Conservation (phyloP, 2,888 invertebrate genomes). For the Lasioglossum pauxillum region DNA sequence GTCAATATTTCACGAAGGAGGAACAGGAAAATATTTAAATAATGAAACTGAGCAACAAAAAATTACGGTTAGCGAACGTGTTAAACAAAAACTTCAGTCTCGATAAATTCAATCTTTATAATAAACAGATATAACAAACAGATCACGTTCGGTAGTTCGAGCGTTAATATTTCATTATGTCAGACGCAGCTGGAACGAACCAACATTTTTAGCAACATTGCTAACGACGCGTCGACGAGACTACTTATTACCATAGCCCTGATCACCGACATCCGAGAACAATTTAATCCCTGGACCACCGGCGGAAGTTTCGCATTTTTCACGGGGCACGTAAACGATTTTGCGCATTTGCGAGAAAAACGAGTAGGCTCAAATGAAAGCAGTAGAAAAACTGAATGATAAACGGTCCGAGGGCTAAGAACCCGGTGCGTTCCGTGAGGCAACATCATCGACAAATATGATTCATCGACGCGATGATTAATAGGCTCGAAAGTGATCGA, state of each 20-base stretch:
- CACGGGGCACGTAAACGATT: background rate
- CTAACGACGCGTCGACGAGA: background rate
- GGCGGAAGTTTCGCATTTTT: background rate
- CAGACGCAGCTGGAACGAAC: background rate
- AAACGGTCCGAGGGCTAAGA: background rate
- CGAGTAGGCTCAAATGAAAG: background rate
- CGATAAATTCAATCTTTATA: no score
- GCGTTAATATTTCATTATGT: no score
- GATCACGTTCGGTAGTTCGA: no score
- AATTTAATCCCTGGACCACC: background rate
- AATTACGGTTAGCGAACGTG: no score
- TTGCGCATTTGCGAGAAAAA: background rate
- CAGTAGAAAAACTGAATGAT: background rate
- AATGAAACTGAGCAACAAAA: no score
- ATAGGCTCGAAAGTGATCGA: constrained; percentile 2
- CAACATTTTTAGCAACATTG: background rate
- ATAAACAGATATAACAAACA: no score
- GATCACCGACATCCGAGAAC: background rate
- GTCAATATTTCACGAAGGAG: no score
- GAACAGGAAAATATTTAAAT: no score
- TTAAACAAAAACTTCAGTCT: no score
- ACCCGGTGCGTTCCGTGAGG: background rate
- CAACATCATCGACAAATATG: background rate
- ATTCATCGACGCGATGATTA: constrained; percentile 27
- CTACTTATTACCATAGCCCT: background rate